Conservation (phyloP, 2,888 invertebrate genomes). For the Melanostoma scalare region DNA sequence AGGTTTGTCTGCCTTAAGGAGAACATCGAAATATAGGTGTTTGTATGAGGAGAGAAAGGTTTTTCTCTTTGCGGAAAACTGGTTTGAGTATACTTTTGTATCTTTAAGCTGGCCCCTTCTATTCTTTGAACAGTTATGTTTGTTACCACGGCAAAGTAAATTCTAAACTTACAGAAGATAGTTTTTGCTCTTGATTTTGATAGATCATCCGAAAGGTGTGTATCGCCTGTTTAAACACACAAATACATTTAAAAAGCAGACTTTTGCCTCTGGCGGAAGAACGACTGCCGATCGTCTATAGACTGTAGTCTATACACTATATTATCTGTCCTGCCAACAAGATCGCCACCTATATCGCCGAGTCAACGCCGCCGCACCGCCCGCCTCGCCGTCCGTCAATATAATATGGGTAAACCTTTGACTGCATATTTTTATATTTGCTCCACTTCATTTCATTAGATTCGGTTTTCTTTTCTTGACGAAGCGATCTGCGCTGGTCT, state of each 20-base stretch:
- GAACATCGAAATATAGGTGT: constrained; percentile 24
- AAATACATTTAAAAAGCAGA: neutral
- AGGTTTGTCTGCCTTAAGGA: constrained; percentile 46
- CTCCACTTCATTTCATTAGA: constrained; percentile 52
- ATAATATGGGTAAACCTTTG: neutral
- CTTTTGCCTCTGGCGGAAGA: neutral
- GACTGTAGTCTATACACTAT: neutral
- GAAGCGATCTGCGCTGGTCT: constrained; percentile 20
- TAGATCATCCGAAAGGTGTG: constrained; percentile 28
- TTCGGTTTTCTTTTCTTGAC: constrained; percentile 44
- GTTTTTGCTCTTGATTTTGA: constrained; percentile 55
- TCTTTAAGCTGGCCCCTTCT: constrained; percentile 25
- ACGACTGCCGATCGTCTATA: constrained; percentile 1
- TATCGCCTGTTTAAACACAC: neutral
- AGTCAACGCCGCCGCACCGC: too few relatives aligned
- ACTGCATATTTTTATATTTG: constrained; percentile 20
- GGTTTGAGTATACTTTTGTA: constrained; percentile 45
- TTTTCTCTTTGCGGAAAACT: constrained; percentile 59
- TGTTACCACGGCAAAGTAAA: neutral
- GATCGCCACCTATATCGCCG: constrained; percentile 21
- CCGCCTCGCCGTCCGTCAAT: constrained; percentile 14
- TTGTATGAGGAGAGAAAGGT: constrained; percentile 48
- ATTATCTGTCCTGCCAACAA: neutral
- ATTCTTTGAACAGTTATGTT: constrained; percentile 15
- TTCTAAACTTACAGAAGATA: constrained; percentile 15